These are phyloP conservation scores for Drosophila mauritiana DNA, from an alignment of 1,140 invertebrate genomes.

Conservation along the genomic window DNA sequence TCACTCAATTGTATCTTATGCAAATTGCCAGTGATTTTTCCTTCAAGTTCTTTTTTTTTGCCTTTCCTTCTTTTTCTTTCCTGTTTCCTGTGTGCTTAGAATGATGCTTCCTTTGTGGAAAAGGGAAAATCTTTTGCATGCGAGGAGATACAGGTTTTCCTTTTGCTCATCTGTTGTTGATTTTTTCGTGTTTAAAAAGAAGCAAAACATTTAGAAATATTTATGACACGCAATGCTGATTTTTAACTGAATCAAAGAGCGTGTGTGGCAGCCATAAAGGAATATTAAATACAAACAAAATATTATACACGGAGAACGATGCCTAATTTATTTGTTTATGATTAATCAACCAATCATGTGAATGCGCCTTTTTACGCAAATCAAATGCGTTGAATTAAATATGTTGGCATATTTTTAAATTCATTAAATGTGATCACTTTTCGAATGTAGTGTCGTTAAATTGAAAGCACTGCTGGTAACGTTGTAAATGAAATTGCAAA, in stretches of 20 bases:
- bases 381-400: neutral
- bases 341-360: slow-evolving; percentile 12
- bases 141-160: slow-evolving; percentile 20
- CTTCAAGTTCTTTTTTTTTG: slow-evolving; percentile 52
- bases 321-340: slow-evolving; percentile 40
- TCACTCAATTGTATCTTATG: slow-evolving; percentile 83
- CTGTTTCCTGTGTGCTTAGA: slow-evolving; percentile 48
- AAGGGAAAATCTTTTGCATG: slow-evolving; percentile 27
- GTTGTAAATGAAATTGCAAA: slow-evolving; percentile 16
- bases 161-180: slow-evolving; percentile 23
- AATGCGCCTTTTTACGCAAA: neutral
- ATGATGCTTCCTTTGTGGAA: slow-evolving; percentile 44
- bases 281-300: slow-evolving; percentile 23
- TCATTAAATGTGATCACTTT: neutral
- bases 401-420: neutral
- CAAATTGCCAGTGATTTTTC: slow-evolving; percentile 83
- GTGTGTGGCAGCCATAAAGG: slow-evolving; percentile 19
- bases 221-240: slow-evolving; percentile 41
- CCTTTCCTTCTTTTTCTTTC: slow-evolving; percentile 40
- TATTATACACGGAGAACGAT: neutral
- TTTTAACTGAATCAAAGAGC: slow-evolving; percentile 53
- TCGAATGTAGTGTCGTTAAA: neutral
- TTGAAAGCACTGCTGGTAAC: neutral
- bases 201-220: slow-evolving; percentile 43
- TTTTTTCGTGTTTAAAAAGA: slow-evolving; percentile 26